phyloP scores from a whole-genome alignment of 2,113 vertebrate species.

The Thalassoma bifasciatum region DNA sequence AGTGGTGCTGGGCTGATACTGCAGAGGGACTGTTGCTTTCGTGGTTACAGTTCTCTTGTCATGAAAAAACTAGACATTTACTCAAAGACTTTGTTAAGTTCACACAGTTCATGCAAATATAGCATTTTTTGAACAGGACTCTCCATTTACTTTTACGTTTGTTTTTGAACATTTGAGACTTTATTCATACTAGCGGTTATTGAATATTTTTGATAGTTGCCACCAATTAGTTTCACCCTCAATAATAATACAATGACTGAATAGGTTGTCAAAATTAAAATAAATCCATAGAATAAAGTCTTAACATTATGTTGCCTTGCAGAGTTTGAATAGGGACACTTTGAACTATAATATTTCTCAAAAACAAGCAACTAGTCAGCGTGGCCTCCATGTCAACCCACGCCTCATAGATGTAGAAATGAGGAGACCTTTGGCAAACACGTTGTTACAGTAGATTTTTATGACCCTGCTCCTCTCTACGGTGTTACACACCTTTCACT shows the following conservation, averaged over 20 bases:
- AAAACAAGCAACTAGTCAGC: slow-evolving; percentile 53
- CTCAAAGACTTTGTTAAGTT: too few relatives aligned
- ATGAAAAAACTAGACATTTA: too few relatives aligned
- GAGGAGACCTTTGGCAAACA: slow-evolving; percentile 46
- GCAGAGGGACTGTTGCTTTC: not conserved
- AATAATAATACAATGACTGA: too few relatives aligned
- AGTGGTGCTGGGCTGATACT: not conserved
- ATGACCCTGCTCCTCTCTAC: slow-evolving; percentile 5
- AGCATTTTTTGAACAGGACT: too few relatives aligned
- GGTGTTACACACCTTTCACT: slow-evolving; percentile 21
- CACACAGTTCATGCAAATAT: too few relatives aligned
- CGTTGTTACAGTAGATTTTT: slow-evolving; percentile 10
- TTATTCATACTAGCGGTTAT: too few relatives aligned
- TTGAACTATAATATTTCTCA: not conserved
- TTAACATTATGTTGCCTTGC: too few relatives aligned
- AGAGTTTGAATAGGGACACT: not conserved
- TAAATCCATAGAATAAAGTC: too few relatives aligned
- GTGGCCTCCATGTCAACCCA: slow-evolving; percentile 58
- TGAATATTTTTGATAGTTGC: too few relatives aligned
- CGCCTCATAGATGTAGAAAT: slow-evolving; percentile 30
- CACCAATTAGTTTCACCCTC: too few relatives aligned
- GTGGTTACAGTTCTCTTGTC: not conserved
- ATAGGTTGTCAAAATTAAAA: too few relatives aligned
- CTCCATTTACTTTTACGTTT: not conserved
- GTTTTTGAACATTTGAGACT: not conserved